phyloP scores from a whole-genome alignment of 2,888 invertebrate species.

The Holacanthella duospinosa region DNA sequence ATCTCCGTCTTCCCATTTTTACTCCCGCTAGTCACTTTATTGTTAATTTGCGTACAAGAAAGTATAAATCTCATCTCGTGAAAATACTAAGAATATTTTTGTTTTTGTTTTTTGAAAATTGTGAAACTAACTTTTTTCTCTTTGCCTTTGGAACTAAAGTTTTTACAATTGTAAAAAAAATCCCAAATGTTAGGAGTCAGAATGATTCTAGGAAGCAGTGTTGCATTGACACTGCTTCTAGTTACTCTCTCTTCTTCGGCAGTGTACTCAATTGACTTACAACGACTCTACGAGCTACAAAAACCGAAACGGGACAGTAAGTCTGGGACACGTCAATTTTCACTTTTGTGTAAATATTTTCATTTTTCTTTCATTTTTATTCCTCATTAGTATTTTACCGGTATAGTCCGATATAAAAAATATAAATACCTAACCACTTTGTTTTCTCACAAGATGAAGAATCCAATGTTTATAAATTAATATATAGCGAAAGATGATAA shows the following conservation, averaged over 20 bases:
- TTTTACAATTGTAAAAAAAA: too few relatives aligned
- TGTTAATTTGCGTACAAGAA: neutral
- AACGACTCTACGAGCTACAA: constrained; percentile 36
- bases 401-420: neutral
- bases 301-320: constrained; percentile 37
- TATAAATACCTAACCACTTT: neutral
- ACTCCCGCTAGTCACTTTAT: too few relatives aligned
- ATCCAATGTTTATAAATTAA: too few relatives aligned
- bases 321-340: constrained; percentile 7
- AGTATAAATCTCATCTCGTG: too few relatives aligned
- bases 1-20: too few relatives aligned
- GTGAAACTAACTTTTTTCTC: too few relatives aligned
- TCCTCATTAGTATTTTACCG: too few relatives aligned
- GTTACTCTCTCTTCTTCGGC: constrained; percentile 37
- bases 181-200: constrained; percentile 10
- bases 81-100: too few relatives aligned
- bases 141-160: too few relatives aligned
- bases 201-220: constrained; percentile 31
- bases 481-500: too few relatives aligned
- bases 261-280: constrained; percentile 37
- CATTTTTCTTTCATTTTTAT: neutral
- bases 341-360: neutral
- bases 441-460: too few relatives aligned
- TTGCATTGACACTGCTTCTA: constrained; percentile 33
- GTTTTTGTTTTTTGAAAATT: too few relatives aligned